A percentile compares a stretch with the other conserved stretches of the same genome.
Conservation (phyloP, 1,140 invertebrate genomes). For the Pseudomyrmex pallidus region DNA sequence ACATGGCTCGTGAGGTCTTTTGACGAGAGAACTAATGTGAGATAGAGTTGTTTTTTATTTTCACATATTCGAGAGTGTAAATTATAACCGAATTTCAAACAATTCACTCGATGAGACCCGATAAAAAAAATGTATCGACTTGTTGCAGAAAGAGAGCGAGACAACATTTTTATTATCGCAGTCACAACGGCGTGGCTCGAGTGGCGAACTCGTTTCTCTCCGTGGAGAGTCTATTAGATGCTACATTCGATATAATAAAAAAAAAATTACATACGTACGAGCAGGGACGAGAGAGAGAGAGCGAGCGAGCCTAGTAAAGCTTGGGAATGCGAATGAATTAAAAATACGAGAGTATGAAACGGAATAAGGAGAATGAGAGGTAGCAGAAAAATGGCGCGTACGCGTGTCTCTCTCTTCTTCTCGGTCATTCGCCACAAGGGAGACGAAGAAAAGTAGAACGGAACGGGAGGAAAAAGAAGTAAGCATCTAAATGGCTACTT, state of each 20-base stretch:
- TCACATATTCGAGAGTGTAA: no score
- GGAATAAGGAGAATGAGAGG: constrained; percentile 56
- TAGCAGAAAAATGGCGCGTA: constrained; percentile 50
- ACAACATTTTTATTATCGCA: constrained; percentile 19
- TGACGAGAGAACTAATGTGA: no score
- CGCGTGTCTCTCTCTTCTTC: constrained; percentile 44
- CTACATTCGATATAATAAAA: constrained; percentile 62
- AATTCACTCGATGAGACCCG: no score
- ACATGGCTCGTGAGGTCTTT: background rate
- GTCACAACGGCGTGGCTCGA: constrained; percentile 64
- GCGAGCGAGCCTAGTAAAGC: constrained; percentile 2
- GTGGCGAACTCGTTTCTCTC: constrained; percentile 66
- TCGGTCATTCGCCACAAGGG: constrained; percentile 27
- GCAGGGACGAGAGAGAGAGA: background rate
- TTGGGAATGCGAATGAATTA: constrained; percentile 76
- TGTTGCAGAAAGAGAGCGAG: background rate
- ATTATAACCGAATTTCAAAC: no score
- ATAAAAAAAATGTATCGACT: background rate
- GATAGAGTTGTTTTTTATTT: no score
- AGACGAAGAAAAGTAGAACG: constrained; percentile 46
- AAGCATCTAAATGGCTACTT: constrained; percentile 79
- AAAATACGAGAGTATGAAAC: constrained; percentile 66
- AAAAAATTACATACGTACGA: constrained; percentile 42
- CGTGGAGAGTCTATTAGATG: constrained; percentile 75
- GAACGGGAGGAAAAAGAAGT: constrained; percentile 48